phyloP scores from a whole-genome alignment of 2,113 vertebrate genomes.

The Aptenodytes patagonicus region DNA sequence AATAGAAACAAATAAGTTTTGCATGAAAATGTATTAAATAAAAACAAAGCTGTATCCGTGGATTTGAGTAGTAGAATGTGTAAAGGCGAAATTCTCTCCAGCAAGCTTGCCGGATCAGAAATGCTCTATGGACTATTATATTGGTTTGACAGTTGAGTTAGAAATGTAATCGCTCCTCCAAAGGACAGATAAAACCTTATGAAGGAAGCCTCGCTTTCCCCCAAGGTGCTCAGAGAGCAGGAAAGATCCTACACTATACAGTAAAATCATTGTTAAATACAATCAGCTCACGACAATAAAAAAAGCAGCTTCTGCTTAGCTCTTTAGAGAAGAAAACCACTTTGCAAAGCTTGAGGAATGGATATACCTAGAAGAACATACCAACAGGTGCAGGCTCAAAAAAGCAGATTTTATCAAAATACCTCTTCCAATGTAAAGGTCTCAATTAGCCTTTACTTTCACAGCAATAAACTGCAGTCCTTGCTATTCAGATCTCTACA shows the following conservation, averaged over 20 bases:
- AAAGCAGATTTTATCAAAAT: background rate
- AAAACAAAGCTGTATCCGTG: background rate
- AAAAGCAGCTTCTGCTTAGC: background rate
- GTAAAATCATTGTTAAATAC: background rate
- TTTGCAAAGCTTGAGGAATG: background rate
- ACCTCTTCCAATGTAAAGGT: background rate
- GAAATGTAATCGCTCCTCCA: background rate
- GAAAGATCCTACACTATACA: background rate
- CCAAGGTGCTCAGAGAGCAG: background rate
- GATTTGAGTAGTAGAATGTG: background rate
- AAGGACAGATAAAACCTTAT: background rate
- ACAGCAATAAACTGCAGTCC: background rate
- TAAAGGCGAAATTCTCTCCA: background rate
- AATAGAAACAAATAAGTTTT: slow-evolving; percentile 27
- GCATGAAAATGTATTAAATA: background rate
- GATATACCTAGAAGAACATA: background rate
- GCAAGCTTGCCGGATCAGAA: background rate
- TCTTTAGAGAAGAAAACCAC: background rate
- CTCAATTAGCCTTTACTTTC: background rate
- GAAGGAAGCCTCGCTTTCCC: background rate
- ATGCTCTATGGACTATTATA: background rate
- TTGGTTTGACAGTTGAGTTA: slow-evolving; percentile 1
- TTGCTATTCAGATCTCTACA: background rate
- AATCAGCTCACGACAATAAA: background rate
- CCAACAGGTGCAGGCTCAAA: background rate